Base-by-base conservation (phyloP, 2,113 vertebrate genomes). In the Lates calcarifer region DNA sequence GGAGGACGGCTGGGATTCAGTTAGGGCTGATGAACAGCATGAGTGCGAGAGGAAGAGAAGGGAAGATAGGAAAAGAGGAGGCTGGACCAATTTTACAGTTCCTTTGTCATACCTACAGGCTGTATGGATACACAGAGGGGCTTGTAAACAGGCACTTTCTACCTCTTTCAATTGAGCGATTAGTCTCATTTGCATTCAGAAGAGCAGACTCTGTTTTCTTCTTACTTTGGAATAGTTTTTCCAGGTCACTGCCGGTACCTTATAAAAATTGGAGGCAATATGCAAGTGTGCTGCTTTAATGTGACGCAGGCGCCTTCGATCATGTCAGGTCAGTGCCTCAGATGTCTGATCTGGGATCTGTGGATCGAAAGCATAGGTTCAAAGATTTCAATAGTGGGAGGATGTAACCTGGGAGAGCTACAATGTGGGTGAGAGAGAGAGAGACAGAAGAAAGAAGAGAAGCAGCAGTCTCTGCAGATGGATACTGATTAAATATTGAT, bases 401-500 rank as follows among this genome's bases (percentile, higher is more conserved):
- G 37, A 20, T 37, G n/a, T 13, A 74, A 88, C 62, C 41, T 80
- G 35, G 35, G 39, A 77, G 64, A 69, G 28, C 29, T 57, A 63
- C 57, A 74, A 57, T 49, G 31, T 43, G 49, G 77, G 61, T 45
- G 66, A 49, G 0, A 12, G 63, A 45, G 66, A n/a, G 55, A 62
- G 29, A 20, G 56, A n/a, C n/a, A n/a, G 86, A 79, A 72, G 75
- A 81, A 67, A 88, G 74, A 77, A 77, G 53, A 22, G 75, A 75
- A 79, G 88, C 85, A 79, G 85, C 72, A 47, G 84, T 66, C 83
- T 86, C 86, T 86, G 83, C 90, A 92, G 85, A 91, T 90, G 89
- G 91, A 91, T 87, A 68, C 82, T 89, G 78, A 89, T 94, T 87
- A 90, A 94, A 85, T 90, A 93, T 91, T 91, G 83, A 93, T 90